Percentiles rank a stretch among this genome's conserved stretches.
These are phyloP conservation scores for Tinamus major DNA, from an alignment of 2,797 vertebrate genomes.

Conservation along the genomic window DNA sequence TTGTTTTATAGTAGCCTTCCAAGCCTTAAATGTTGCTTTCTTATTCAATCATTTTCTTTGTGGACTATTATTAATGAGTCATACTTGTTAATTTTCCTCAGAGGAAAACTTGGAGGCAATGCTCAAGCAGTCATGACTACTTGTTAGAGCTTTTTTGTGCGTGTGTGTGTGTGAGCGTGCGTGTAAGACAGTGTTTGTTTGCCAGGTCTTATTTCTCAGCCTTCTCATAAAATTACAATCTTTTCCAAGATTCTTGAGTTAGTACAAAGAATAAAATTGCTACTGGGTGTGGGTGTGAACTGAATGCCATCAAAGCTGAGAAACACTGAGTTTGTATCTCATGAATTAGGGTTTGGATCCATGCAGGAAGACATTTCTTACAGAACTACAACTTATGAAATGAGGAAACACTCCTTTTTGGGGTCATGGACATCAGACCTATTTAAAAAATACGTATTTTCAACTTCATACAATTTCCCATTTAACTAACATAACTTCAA, in stretches of 20 bases:
- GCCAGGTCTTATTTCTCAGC: not conserved
- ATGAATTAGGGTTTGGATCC: rapidly evolving
- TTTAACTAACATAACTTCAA: not conserved
- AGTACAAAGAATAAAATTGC: not conserved
- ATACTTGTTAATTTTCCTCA: not conserved
- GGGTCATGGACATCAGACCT: not conserved
- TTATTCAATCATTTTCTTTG: not conserved
- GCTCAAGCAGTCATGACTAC: not conserved
- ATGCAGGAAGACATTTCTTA: not conserved
- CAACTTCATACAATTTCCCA: not conserved
- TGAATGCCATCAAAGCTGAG: not conserved
- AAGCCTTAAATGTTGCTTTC: not conserved
- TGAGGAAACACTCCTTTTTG: not conserved
- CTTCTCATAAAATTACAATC: not conserved
- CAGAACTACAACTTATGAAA: not conserved
- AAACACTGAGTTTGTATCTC: rapidly evolving
- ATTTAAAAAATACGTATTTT: not conserved
- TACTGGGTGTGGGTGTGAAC: not conserved
- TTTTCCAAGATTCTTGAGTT: not conserved
- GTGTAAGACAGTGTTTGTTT: not conserved
- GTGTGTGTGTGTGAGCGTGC: too few relatives aligned
- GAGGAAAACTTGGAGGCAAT: not conserved
- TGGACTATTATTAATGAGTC: not conserved
- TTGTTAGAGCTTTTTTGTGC: not conserved
- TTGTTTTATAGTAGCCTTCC: not conserved